A percentile compares a stretch with the other conserved stretches of the same genome.
Evolutionary conservation across 2,113 vertebrate species (phyloP).

Genomic region (Pardalotus punctatus): DNA sequence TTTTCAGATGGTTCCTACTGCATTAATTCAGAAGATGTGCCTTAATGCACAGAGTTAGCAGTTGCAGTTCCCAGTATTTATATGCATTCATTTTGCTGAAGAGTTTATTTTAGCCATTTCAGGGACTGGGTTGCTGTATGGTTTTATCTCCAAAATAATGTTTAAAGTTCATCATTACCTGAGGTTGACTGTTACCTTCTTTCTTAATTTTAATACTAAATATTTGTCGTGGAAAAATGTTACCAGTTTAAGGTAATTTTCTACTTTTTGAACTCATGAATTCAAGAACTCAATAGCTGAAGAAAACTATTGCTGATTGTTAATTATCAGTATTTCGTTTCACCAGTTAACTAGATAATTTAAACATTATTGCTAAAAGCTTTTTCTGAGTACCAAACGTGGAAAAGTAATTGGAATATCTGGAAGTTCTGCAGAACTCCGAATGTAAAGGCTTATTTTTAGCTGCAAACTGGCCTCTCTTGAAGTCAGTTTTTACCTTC

Average conservation of each 20-base stretch:
- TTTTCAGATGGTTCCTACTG: not conserved
- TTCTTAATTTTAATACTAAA: not conserved
- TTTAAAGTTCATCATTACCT: not conserved
- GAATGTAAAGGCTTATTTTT: constrained; percentile 37
- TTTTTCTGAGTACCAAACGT: not conserved
- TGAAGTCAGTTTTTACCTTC: constrained; percentile 46
- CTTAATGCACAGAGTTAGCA: not conserved
- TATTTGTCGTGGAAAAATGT: not conserved
- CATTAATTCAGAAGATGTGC: not conserved
- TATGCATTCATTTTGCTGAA: not conserved
- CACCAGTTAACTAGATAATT: not conserved
- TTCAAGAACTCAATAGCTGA: not conserved
- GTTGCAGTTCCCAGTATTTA: not conserved
- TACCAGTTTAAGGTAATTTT: not conserved
- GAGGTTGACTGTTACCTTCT: not conserved
- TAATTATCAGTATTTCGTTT: not conserved
- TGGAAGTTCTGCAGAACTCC: not conserved
- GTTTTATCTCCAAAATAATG: not conserved
- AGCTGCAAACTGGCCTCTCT: constrained; percentile 22
- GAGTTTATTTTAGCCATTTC: not conserved
- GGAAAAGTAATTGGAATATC: not conserved
- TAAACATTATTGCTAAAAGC: not conserved
- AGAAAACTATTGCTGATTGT: not conserved
- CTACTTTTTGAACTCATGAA: not conserved
- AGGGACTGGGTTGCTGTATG: not conserved